These are phyloP conservation scores for Brachyopa scutellaris DNA, from an alignment of 2,888 invertebrate species.

Conservation along the genomic window DNA sequence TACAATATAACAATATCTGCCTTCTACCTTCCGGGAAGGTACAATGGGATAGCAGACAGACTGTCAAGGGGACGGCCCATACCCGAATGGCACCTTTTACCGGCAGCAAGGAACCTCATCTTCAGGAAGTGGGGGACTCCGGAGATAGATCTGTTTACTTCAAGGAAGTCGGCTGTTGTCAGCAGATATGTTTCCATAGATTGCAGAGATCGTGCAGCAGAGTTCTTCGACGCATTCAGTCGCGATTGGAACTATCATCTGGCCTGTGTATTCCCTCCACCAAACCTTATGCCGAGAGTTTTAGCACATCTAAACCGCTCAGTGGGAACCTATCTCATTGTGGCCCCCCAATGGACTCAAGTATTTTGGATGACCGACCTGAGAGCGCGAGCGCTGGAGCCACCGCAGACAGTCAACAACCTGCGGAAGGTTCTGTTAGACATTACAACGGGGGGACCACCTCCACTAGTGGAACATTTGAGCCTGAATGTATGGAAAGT, in stretches of 20 bases:
- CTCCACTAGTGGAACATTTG: too few relatives aligned
- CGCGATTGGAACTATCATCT: constrained; percentile 1
- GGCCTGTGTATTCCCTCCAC: constrained; percentile 21
- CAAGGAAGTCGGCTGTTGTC: constrained; percentile 5
- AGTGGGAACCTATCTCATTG: constrained; percentile 17
- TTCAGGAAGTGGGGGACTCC: neutral
- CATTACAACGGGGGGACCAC: neutral
- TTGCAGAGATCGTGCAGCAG: neutral
- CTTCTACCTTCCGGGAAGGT: constrained; percentile 27
- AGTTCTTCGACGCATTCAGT: constrained; percentile 14
- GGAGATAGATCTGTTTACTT: constrained; percentile 34
- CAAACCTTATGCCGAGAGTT: constrained; percentile 32
- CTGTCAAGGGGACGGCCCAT: constrained; percentile 8
- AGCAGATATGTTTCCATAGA: constrained; percentile 18
- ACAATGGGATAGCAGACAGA: constrained; percentile 29
- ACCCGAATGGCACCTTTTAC: constrained; percentile 28
- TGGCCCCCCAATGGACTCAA: constrained; percentile 17
- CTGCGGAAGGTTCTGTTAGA: constrained; percentile 4
- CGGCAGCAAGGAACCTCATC: neutral
- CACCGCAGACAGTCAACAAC: neutral
- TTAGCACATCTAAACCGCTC: constrained; percentile 15
- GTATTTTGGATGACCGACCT: constrained; percentile 34
- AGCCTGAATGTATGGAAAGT: constrained; percentile 23
- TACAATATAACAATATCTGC: constrained; percentile 20
- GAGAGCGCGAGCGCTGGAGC: constrained; percentile 18